Conservation (phyloP, 2,113 vertebrate genomes). For the Microtus pennsylvanicus region DNA sequence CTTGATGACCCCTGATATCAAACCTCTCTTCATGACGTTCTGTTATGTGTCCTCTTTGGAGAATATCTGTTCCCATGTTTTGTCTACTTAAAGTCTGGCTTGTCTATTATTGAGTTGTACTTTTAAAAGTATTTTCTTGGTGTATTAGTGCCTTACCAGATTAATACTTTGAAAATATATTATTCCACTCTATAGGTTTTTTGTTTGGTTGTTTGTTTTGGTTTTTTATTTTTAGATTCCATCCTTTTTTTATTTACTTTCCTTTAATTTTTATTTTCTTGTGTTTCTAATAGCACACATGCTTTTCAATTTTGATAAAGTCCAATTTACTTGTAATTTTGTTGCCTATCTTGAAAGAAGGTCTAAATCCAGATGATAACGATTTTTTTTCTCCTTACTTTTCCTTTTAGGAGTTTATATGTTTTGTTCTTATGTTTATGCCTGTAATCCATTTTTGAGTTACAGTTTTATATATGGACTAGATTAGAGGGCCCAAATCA, state of each 20-base stretch:
- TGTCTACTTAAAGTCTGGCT: background rate
- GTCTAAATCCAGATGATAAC: background rate
- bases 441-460: background rate
- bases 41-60: background rate
- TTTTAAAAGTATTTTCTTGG: background rate
- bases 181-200: background rate
- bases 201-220: background rate
- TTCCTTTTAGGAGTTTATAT: background rate
- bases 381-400: background rate
- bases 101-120: background rate
- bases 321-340: background rate
- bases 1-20: background rate
- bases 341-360: background rate
- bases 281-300: background rate
- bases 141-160: background rate
- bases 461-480: background rate
- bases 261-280: slow-evolving; percentile 3
- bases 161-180: background rate
- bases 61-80: background rate
- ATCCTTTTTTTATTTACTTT: background rate
- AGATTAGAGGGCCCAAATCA: background rate
- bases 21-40: background rate
- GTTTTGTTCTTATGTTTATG: background rate
- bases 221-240: background rate
- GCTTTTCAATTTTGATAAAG: background rate